Conservation (phyloP, 2,113 vertebrate species). For the Amblyornis subalaris region DNA sequence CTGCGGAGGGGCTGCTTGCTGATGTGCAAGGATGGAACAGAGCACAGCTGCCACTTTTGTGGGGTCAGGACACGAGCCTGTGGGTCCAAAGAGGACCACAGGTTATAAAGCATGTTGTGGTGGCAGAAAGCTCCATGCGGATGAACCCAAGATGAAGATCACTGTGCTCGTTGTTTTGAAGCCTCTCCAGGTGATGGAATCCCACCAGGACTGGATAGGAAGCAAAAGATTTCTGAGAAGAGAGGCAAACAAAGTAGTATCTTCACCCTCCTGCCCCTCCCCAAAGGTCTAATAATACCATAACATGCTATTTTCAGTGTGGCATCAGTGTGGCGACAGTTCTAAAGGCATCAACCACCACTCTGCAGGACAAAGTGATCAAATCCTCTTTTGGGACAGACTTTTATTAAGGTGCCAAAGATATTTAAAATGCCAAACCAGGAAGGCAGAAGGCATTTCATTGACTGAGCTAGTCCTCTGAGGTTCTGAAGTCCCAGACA, state of each 20-base stretch:
- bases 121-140: not conserved
- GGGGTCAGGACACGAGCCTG: rapidly evolving
- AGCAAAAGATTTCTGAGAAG: not conserved
- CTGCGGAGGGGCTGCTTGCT: not conserved
- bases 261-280: not conserved
- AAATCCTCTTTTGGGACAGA: not conserved
- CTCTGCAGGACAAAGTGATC: not conserved
- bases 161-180: not conserved
- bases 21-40: not conserved
- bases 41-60: not conserved
- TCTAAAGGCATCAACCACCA: not conserved
- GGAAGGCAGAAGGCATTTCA: not conserved
- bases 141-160: not conserved
- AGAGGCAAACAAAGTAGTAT: not conserved
- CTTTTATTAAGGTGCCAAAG: not conserved
- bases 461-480: not conserved
- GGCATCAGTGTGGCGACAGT: not conserved
- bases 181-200: not conserved
- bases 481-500: not conserved
- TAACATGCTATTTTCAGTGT: not conserved
- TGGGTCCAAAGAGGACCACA: not conserved
- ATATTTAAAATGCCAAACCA: not conserved
- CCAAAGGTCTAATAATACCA: not conserved
- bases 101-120: not conserved
- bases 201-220: not conserved